Evolutionary conservation across 2,888 invertebrate genomes (phyloP).

Genomic region (Pegoplata infirma): DNA sequence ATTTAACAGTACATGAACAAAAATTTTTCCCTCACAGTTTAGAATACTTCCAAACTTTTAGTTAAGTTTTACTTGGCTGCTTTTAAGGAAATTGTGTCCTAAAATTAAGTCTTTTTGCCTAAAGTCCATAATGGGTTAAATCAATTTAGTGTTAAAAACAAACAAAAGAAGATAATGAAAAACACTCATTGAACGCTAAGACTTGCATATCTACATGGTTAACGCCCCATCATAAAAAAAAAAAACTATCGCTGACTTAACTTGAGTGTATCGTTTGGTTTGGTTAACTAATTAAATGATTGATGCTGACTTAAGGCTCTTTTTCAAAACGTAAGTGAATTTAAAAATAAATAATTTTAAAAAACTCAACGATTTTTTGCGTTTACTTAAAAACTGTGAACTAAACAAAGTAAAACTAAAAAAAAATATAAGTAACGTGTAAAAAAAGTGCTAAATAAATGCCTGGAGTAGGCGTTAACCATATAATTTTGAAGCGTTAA

Average conservation of each 20-base stretch:
- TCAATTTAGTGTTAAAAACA: background rate
- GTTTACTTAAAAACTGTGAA: no score
- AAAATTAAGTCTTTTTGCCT: background rate
- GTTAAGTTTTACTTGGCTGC: no score
- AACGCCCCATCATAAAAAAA: slow-evolving; percentile 47
- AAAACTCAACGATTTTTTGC: background rate
- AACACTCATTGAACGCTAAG: background rate
- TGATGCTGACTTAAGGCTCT: slow-evolving; percentile 54
- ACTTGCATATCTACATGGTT: background rate
- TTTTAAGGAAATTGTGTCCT: no score
- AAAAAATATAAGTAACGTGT: slow-evolving; percentile 1
- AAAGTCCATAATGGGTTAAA: slow-evolving; percentile 5
- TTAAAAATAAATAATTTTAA: slow-evolving; percentile 43
- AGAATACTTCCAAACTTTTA: no score
- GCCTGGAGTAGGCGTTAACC: slow-evolving; percentile 60
- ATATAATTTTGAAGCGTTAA: slow-evolving; percentile 71
- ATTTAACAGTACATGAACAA: no score
- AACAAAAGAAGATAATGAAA: slow-evolving; percentile 22
- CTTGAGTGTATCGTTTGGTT: background rate
- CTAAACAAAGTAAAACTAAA: background rate
- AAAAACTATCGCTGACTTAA: slow-evolving; percentile 1
- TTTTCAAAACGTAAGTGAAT: slow-evolving; percentile 43
- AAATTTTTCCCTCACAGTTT: no score
- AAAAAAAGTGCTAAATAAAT: slow-evolving; percentile 42
- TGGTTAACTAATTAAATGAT: slow-evolving; percentile 59